Percentiles rank a stretch among this genome's conserved stretches.
phyloP scores from a whole-genome alignment of 2,797 vertebrate species.

The Epinephelus malabaricus region DNA sequence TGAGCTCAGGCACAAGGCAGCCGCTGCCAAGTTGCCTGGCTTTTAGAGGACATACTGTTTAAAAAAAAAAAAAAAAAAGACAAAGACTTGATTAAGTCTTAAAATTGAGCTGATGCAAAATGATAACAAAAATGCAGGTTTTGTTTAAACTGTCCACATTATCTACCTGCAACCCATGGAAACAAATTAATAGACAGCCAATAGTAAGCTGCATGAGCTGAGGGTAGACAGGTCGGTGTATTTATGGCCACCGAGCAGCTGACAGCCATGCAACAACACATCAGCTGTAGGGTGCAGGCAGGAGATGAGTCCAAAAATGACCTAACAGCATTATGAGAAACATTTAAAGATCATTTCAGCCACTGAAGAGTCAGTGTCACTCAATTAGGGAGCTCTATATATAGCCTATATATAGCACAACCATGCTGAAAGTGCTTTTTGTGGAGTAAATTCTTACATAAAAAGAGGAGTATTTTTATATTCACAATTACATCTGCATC shows the following conservation, averaged over 20 bases:
- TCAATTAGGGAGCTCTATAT: conserved; percentile 57
- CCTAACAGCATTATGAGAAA: conserved; percentile 48
- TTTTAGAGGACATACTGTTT: conserved; percentile 64
- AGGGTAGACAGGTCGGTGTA: conserved; percentile 72
- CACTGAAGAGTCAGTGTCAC: conserved; percentile 52
- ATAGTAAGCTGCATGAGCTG: conserved; percentile 41
- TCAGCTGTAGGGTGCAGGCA: conserved; percentile 59
- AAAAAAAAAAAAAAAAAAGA: conserved; percentile 8
- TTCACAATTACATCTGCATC: conserved; percentile 65
- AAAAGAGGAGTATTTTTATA: conserved; percentile 51
- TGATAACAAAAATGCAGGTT: conserved; percentile 62
- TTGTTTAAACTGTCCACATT: conserved; percentile 52
- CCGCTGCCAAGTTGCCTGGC: conserved; percentile 54
- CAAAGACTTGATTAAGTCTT: conserved; percentile 59
- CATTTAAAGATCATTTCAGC: conserved; percentile 66
- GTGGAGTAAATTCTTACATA: conserved; percentile 56
- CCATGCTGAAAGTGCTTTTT: conserved; percentile 49
- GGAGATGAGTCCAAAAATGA: conserved; percentile 60
- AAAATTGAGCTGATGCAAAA: conserved; percentile 67
- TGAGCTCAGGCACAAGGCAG: conserved; percentile 69
- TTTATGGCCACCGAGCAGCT: conserved; percentile 70
- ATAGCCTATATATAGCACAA: conserved; percentile 49
- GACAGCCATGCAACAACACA: conserved; percentile 69
- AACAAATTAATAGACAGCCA: conserved; percentile 59
- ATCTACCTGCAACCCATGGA: conserved; percentile 48